Evolutionary conservation across 2,797 vertebrate species (phyloP).

Genomic region (Acipenser oxyrinchus): DNA sequence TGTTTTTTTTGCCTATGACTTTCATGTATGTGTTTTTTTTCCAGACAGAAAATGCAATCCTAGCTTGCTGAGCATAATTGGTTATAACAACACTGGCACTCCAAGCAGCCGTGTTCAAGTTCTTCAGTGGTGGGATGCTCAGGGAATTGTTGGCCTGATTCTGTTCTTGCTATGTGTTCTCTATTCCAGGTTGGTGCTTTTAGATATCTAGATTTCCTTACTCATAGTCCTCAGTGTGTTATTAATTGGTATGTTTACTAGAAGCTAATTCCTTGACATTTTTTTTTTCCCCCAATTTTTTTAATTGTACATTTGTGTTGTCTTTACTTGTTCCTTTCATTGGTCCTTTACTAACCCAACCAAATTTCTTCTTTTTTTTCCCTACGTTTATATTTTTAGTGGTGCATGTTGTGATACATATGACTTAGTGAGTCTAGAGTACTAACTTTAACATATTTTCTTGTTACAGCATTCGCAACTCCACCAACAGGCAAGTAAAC

Average conservation of each 20-base stretch:
- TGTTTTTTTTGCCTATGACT: too few species aligned
- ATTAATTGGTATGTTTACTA: too few species aligned
- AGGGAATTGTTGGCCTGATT: conserved; percentile 89
- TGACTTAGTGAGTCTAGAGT: too few species aligned
- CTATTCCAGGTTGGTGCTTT: conserved; percentile 80
- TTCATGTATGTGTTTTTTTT: conserved; percentile 18
- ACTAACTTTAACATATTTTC: not conserved
- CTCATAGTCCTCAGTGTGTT: too few species aligned
- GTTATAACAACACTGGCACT: conserved; percentile 75
- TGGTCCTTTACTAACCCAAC: too few species aligned
- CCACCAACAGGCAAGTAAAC: conserved; percentile 89
- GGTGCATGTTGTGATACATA: not conserved
- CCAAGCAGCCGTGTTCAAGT: conserved; percentile 59
- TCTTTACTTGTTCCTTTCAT: not conserved
- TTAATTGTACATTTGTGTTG: not conserved
- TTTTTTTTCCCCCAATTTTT: too few species aligned
- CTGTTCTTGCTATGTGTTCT: conserved; percentile 93
- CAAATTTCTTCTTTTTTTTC: not conserved
- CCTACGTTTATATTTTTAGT: not conserved
- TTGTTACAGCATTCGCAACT: conserved; percentile 79
- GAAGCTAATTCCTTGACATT: too few species aligned
- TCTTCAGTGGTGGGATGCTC: conserved; percentile 97
- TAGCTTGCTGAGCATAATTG: conserved; percentile 88
- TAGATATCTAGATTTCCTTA: not conserved
- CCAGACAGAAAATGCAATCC: conserved; percentile 90